Base-by-base conservation (phyloP, 2,888 invertebrate genomes). In the Rhynchonema sp. region DNA sequence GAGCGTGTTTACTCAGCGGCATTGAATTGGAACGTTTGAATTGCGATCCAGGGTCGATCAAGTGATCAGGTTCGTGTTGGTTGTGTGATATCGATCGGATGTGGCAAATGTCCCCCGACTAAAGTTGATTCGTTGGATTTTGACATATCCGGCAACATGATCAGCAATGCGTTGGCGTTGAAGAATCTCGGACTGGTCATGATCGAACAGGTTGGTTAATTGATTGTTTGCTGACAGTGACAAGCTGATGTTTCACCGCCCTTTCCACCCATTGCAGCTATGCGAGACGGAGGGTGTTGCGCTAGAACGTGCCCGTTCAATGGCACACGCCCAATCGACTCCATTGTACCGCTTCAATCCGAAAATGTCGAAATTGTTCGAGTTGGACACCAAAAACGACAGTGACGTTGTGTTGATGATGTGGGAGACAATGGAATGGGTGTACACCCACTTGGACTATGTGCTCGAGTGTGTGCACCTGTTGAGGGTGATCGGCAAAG, bases 251-350 rank as follows among this genome's bases (percentile, higher is more conserved):
- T n/a, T n/a, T n/a, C 49, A 3, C 20, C 3, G 9, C 20, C n/a
- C 23, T n/a, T 13, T n/a, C n/a, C 49, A 3, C 20, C 23, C 49
- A 49, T n/a, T 49, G 6, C 53, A 92, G 84, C 91, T 90, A 3
- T 91, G 94, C 0, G 83, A 85, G 60, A 81, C 88, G 13, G 91
- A 94, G 76, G 96, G 96, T 0, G 81, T 90, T 58, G 87, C 94
- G 17, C 89, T 96, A 20, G 90, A 91, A 71, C 81, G 96, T 38
- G 87, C 91, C 1, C 80, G 89, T 58, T 86, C 90, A 1, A 92
- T 92, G 92, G 92, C 91, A 75, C 83, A 85, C 55, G 83, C 83
- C 69, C 76, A 85, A 57, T 86, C 87, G 56, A 83, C 87, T 38
- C 91, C 91, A 0, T 96, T 86, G 78, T 79, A 76, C 69, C 73